Evolutionary conservation across 2,888 invertebrate genomes (phyloP), one percentile per base, ranked within the genome.

Genomic region (Eugnorisma glareosa): DNA sequence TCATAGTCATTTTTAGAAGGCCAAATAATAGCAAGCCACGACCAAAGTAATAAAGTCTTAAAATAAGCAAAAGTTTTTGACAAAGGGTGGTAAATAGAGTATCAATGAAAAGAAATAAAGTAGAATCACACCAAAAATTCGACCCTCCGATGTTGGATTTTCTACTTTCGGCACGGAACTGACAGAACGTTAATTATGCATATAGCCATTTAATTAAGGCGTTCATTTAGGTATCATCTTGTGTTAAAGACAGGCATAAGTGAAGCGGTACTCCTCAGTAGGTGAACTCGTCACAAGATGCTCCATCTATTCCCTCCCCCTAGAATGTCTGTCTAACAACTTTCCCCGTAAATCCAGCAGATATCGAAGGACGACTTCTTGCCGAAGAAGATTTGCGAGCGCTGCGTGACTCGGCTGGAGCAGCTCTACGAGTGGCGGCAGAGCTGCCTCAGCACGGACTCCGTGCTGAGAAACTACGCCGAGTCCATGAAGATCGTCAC

Each of bases 361-460:
- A 97, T 98, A 93, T 97, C 97, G 90, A 98, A 98, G 93, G 98
- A 98, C 92, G 98, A 98, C 94, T 97, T 97, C 90, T 94, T 98
- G 87, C 98, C 98, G 73, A 98, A 98, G 95, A 98, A 97, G 94
- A 98, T 98, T 91, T 98, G 98, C 93, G 98, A 98, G 93, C 96
- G 97, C 73, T 98, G 98, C 92, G 95, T 98, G 85, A 97, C 97
- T 68, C 96, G 97, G 68, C 93, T 98, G 90, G 98, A 98, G 81
- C 97, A 98, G 93, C 96, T 98, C 85, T 98, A 97, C 93, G 98
- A 98, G 90, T 98, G 98, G 97, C 97, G 97, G 43, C 97, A 97
- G 89, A 97, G 97, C 92, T 97, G 97, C 89, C 96, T 97, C 90
- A 97, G 97, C 88, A 97, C 97, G 13, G 98, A 98, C 93, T 97